Evolutionary conservation across 2,888 invertebrate species (phyloP), one percentile per base, ranked within the genome.

Genomic region (Idaea biselata): DNA sequence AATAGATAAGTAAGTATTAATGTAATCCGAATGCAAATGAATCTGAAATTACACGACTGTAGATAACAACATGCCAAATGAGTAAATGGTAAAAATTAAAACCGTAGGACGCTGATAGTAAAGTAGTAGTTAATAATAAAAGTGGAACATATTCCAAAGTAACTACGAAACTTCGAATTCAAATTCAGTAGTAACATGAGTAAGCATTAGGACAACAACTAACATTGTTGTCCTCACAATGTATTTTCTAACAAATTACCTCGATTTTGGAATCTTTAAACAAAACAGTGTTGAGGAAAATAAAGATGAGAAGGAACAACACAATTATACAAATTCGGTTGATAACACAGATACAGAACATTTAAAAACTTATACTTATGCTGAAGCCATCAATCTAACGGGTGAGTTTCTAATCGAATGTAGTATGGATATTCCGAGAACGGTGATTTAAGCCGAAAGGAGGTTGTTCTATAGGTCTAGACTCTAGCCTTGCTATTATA

Each of bases 361-460:
- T 7, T 44, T 18, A 11, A 56, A 56, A 18, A 16, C 56, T 56
- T 65, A 71, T n/a, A 69, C 69, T 1, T 71, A 68, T 16, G 71
- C 69, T 59, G 69, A 71, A 61, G 64, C 68, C 18, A 67, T 71
- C 8, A 58, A 64, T 31, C 59, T 71, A 8, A 64, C 68, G 58
- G 71, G 69, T 71, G 44, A 64, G 63, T 64, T 11, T 18, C 44
- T 44, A 44, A 44, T 44, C 2, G 14, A 8, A 17, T 25, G 16
- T 32, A 25, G 5, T 25, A 25, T n/a, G n/a, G n/a, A n/a, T n/a
- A n/a, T n/a, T n/a, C n/a, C n/a, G n/a, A n/a, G n/a, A n/a, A n/a
- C n/a, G n/a, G n/a, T n/a, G n/a, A n/a, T n/a, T n/a, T n/a, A n/a
- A n/a, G n/a, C n/a, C n/a, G n/a, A n/a, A n/a, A n/a, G n/a, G n/a